These are phyloP conservation scores for Linnaemya vulpina DNA, from an alignment of 2,888 invertebrate genomes.

Conservation along the genomic window DNA sequence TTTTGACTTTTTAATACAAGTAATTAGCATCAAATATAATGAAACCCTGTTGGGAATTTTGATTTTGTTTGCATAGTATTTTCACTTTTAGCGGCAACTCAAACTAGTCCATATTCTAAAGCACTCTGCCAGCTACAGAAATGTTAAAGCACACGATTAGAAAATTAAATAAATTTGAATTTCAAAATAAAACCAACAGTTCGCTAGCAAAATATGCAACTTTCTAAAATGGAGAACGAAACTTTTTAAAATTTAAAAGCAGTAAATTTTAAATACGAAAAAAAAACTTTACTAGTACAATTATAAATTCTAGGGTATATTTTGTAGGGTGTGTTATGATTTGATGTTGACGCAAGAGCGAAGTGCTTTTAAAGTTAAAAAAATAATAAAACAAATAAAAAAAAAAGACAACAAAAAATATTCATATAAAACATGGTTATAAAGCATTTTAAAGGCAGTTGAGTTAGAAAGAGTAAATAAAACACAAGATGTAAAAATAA, in stretches of 20 bases:
- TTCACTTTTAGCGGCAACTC: too few species aligned
- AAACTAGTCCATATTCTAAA: not conserved
- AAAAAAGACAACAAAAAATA: slow-evolving; percentile 20
- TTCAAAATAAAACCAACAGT: not conserved
- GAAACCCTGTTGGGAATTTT: too few species aligned
- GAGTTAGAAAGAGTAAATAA: slow-evolving; percentile 31
- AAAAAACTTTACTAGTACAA: not conserved
- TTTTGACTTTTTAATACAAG: too few species aligned
- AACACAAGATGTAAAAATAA: slow-evolving; percentile 40
- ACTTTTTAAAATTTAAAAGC: slow-evolving; percentile 8
- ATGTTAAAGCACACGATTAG: not conserved
- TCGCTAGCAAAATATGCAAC: not conserved
- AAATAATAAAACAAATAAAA: slow-evolving; percentile 33
- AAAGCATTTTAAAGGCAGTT: slow-evolving; percentile 39
- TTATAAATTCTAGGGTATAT: slow-evolving; percentile 21
- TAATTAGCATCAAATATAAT: too few species aligned
- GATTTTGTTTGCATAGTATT: too few species aligned
- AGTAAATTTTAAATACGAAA: slow-evolving; percentile 14
- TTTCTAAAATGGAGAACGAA: not conserved
- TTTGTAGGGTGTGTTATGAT: slow-evolving; percentile 57
- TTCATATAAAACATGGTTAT: not conserved
- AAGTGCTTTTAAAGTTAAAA: slow-evolving; percentile 55
- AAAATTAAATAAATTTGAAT: not conserved
- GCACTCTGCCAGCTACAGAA: not conserved
- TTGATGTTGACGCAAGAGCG: slow-evolving; percentile 54